Base-by-base conservation (phyloP, 1,140 invertebrate species). In the Drosophila athabasca region DNA sequence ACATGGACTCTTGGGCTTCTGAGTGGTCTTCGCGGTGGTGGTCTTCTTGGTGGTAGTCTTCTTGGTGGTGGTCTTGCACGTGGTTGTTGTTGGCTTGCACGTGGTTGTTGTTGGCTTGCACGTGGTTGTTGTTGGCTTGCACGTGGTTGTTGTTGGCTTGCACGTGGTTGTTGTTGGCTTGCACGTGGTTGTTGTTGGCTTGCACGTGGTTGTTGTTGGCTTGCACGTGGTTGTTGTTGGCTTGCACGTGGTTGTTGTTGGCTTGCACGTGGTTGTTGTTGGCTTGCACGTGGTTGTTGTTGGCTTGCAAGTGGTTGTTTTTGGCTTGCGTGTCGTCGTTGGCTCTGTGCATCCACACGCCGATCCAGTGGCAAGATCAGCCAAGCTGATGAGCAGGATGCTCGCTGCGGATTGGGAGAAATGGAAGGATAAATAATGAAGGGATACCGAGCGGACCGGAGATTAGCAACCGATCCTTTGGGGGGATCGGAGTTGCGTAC, bases 301-400 rank as follows among this genome's bases (percentile, higher is more conserved):
- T 19, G 17, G n/a, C 26, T 7, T 31, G 29, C 13, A 0, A 0
- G 7, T 29, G 3, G 15, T 50, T 52, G 17, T 39, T 19, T 0
- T 39, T 22, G 17, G 17, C 17, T 19, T 19, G 17, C 17, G 1
- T 19, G 17, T 19, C 17, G 24, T 26, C 5, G 24, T 24, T 24
- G 24, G 3, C 0, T 4, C 24, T 4, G 24, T 26, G 24, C 24
- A 26, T 26, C 24, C 24, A 26, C 24, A 62, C 13, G 4, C 5
- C 7, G 7, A 26, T 9, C 19, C 60, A 13, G 17, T 24, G 26
- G 26, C 22, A 13, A 9, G 26, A 3, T 26, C 41, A 5, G 31
- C 26, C 13, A 62, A 44, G 51, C 41, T 31, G 0, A 62, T 44
- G 9, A 62, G 50, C 39, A 62, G 50, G 51, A 62, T 31, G 17